These are phyloP conservation scores for Diploptera punctata DNA, from an alignment of 2,888 invertebrate genomes.

Conservation along the genomic window DNA sequence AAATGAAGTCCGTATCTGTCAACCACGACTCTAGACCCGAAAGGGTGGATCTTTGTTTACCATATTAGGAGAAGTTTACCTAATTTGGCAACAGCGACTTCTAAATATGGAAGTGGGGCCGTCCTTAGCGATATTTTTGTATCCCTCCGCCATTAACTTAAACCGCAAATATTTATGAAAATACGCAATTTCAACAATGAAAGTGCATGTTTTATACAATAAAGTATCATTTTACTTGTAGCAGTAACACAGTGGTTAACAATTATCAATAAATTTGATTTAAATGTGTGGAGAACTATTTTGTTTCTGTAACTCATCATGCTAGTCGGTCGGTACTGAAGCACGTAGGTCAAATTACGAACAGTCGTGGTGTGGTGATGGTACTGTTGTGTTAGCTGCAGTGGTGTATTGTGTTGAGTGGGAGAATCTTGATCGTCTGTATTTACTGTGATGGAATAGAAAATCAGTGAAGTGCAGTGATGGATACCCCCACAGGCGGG, in stretches of 20 bases:
- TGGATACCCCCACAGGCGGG: constrained; percentile 86
- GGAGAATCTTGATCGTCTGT: constrained; percentile 51
- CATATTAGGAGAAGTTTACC: constrained; percentile 81
- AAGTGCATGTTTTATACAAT: not conserved
- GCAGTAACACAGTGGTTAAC: not conserved
- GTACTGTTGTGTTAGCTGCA: constrained; percentile 36
- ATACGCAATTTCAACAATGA: not conserved
- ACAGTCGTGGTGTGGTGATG: constrained; percentile 45
- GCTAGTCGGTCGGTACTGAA: constrained; percentile 52
- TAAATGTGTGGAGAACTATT: constrained; percentile 43
- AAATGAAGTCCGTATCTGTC: constrained; percentile 44
- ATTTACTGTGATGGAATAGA: constrained; percentile 39
- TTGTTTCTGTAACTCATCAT: constrained; percentile 48
- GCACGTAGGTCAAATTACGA: constrained; percentile 59
- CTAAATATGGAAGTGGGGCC: constrained; percentile 82
- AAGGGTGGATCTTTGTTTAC: constrained; percentile 81
- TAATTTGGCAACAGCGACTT: constrained; percentile 81
- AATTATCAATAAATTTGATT: not conserved
- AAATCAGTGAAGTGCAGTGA: constrained; percentile 61
- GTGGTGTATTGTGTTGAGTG: constrained; percentile 47
- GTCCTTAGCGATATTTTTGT: constrained; percentile 55
- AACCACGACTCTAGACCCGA: constrained; percentile 48
- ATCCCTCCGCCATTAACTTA: constrained; percentile 40
- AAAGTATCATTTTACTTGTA: not conserved
- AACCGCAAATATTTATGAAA: not conserved